These are phyloP conservation scores for Hyposoter dolosus DNA, from an alignment of 2,888 invertebrate species.

Conservation along the genomic window DNA sequence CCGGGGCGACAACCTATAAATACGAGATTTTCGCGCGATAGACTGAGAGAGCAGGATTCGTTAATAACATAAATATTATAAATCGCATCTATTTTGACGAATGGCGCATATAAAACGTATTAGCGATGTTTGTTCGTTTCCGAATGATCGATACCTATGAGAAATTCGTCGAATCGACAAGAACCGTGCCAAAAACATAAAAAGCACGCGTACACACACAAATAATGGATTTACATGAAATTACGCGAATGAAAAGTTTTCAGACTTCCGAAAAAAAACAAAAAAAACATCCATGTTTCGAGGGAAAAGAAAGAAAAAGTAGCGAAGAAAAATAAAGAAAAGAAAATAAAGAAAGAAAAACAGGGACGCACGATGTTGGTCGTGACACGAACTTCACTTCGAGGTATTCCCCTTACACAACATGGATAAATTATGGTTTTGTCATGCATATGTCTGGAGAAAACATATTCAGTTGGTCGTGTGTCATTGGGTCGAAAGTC, in stretches of 20 bases:
- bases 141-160: neutral
- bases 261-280: neutral
- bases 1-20: neutral
- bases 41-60: neutral
- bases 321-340: too few relatives aligned
- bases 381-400: slow-evolving; percentile 27
- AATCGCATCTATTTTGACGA: neutral
- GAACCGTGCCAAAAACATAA: neutral
- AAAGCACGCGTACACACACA: neutral
- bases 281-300: neutral
- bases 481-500: slow-evolving; percentile 42
- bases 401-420: slow-evolving; percentile 20
- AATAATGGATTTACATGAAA: slow-evolving; percentile 3
- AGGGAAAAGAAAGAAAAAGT: neutral
- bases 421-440: slow-evolving; percentile 21
- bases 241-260: neutral
- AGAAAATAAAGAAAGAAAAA: neutral
- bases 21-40: neutral
- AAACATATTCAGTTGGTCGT: slow-evolving; percentile 18
- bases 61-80: neutral
- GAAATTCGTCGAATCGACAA: neutral
- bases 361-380: slow-evolving; percentile 7
- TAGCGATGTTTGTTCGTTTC: too few relatives aligned
- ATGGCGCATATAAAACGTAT: neutral
- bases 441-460: slow-evolving; percentile 6